phyloP scores from a whole-genome alignment of 2,888 invertebrate species.

The Nebria salina region DNA sequence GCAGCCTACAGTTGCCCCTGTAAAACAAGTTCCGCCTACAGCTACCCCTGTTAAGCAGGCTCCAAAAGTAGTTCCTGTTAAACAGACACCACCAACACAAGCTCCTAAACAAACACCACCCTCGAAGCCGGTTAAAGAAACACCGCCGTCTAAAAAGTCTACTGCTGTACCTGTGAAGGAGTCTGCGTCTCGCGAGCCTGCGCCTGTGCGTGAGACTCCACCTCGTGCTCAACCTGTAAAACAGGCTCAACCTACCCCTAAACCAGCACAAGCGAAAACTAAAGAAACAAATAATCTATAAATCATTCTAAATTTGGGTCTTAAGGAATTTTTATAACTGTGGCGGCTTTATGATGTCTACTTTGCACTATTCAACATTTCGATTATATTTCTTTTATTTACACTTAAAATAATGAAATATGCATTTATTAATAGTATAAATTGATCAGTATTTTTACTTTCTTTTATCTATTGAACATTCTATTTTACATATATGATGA shows the following conservation, averaged over 20 bases:
- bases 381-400: not conserved
- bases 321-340: not conserved
- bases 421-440: not conserved
- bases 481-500: not conserved
- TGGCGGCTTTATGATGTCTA: not conserved
- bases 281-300: not conserved
- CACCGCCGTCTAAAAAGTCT: not conserved
- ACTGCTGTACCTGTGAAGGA: not conserved
- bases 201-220: not conserved
- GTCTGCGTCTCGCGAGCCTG: not conserved
- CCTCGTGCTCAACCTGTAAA: not conserved
- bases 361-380: not conserved
- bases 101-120: not conserved
- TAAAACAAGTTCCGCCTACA: constrained; percentile 48
- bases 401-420: not conserved
- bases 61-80: constrained; percentile 9
- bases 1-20: constrained; percentile 43
- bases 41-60: constrained; percentile 48
- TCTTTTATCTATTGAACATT: not conserved
- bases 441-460: not conserved
- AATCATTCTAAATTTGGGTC: not conserved
- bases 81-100: constrained; percentile 22
- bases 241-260: not conserved
- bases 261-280: not conserved
- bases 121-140: not conserved